A percentile compares a stretch with the other conserved stretches of the same genome.
These are phyloP conservation scores for Clivina fossor DNA, from an alignment of 2,888 invertebrate species.

Conservation along the genomic window DNA sequence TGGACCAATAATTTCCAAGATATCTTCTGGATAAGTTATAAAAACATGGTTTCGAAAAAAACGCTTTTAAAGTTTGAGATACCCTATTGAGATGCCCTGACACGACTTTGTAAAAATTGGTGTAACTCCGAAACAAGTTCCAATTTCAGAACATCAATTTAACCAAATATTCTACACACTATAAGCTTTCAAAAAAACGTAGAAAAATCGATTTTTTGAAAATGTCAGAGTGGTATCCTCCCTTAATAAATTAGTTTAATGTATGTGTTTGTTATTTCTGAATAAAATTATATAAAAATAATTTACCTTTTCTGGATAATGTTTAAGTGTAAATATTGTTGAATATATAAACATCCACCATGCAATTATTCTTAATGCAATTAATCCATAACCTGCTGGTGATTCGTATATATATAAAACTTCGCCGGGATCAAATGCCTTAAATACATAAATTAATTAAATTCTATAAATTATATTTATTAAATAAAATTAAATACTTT, in stretches of 20 bases:
- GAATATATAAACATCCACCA: conserved; percentile 80
- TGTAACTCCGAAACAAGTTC: too few relatives aligned
- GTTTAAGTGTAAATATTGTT: conserved; percentile 73
- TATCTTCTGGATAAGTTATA: too few relatives aligned
- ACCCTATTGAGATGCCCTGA: too few relatives aligned
- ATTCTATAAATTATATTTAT: neutral
- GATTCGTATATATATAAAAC: conserved; percentile 90
- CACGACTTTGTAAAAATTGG: too few relatives aligned
- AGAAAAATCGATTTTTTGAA: too few relatives aligned
- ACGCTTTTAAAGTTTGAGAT: too few relatives aligned
- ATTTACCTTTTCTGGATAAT: conserved; percentile 76
- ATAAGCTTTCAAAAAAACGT: too few relatives aligned
- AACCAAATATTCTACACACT: too few relatives aligned
- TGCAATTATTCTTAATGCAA: conserved; percentile 71
- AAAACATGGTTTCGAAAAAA: too few relatives aligned
- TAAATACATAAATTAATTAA: conserved; percentile 16
- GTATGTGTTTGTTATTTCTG: neutral
- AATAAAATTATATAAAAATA: neutral
- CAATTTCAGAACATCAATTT: too few relatives aligned
- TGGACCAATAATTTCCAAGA: too few relatives aligned
- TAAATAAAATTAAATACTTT: conserved; percentile 55
- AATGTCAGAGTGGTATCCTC: too few relatives aligned
- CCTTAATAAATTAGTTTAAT: neutral
- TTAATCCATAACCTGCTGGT: conserved; percentile 82
- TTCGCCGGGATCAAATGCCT: conserved; percentile 89